Percentiles rank a stretch among this genome's conserved stretches.
phyloP scores from a whole-genome alignment of 1,140 invertebrate genomes.

The Araneus ventricosus region DNA sequence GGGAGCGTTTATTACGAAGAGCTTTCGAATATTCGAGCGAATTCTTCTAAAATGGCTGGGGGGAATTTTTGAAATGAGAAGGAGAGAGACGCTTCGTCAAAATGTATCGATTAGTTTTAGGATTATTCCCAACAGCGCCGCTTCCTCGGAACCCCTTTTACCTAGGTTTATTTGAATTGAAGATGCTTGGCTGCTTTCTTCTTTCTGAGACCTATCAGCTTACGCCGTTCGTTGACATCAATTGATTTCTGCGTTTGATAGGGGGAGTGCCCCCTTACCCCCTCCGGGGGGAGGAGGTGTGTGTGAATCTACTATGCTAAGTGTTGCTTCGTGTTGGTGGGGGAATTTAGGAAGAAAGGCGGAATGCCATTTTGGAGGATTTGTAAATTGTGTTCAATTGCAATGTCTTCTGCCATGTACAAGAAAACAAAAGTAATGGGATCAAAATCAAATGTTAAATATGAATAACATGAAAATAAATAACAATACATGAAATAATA shows the following conservation, averaged over 20 bases:
- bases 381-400: too few relatives aligned
- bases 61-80: conserved; percentile 51
- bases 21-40: conserved; percentile 27
- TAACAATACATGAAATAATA: too few relatives aligned
- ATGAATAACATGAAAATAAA: too few relatives aligned
- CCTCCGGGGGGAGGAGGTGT: neutral
- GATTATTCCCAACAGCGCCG: conserved; percentile 67
- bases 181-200: conserved; percentile 17
- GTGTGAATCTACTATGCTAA: conserved; percentile 1
- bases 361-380: neutral
- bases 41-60: conserved; percentile 54
- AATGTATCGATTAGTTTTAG: conserved; percentile 72
- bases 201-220: neutral
- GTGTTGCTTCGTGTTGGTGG: neutral
- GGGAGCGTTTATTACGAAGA: neutral
- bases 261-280: neutral
- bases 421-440: too few relatives aligned
- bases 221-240: conserved; percentile 53
- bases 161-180: conserved; percentile 62
- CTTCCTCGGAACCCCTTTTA: conserved; percentile 40
- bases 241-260: conserved; percentile 66
- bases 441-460: too few relatives aligned
- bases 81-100: conserved; percentile 58
- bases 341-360: neutral
- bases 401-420: too few relatives aligned